Base-by-base conservation (phyloP, 2,797 vertebrate species). In the Mormyrus hasselquistii region DNA sequence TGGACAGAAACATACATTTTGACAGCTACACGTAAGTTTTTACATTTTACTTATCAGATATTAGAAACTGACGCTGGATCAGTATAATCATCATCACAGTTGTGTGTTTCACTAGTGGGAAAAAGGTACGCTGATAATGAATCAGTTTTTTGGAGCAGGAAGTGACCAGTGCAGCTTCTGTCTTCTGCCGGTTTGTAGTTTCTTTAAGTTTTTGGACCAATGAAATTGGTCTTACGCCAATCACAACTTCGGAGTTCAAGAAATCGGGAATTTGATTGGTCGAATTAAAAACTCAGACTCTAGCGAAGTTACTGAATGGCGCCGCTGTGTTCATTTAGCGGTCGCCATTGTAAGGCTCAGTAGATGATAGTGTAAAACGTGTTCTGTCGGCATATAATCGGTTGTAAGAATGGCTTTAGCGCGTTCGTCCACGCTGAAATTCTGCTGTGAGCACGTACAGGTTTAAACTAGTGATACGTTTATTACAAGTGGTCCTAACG, bases 231-330 rank as follows among this genome's bases (percentile, higher is more conserved):
- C 29, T 57, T 57, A 16, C 16, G 52, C 86, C 86, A 87, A 87
- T 87, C 86, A 87, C 86, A 29, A 87, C 86, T 29, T 87, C 53
- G 53, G 34, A 87, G 86, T 87, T 59, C 29, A 62, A n/a, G 86
- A 87, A 57, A 55, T 57, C 52, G 16, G 14, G 29, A 53, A 8
- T 87, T 22, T 87, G 52, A 87, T 87, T 87, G 86, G 86, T n/a
- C 52, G 44, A 53, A 59, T 34, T 59, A 55, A 55, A 53, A 57
- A 87, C 34, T 41, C 29, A 19, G 53, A 41, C 25, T 86, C 22
- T 41, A 38, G 52, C 53, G 53, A 87, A 87, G 52, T 87, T 87
- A 57, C 52, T 57, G 86, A 87, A 87, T 87, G 86, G 85, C 53
- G 86, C 86, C 19, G 53, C 53, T 47, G 50, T 9, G 29, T 59